Base-by-base conservation (phyloP, 2,888 invertebrate genomes). In the Hypolimnas misippus region DNA sequence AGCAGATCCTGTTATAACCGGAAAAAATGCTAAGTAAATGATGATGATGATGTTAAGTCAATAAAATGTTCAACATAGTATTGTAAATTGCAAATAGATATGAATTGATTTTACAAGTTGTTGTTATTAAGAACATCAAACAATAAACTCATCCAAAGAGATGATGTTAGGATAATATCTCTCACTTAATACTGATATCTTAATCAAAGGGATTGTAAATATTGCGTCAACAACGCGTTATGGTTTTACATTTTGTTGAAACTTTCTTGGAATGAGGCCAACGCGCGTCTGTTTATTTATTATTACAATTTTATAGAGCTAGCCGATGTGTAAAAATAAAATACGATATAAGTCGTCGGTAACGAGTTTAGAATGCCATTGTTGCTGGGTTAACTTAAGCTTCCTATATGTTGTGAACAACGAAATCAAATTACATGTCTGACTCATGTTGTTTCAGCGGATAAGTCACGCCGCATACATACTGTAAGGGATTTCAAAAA, bases 301-400 rank as follows among this genome's bases (percentile, higher is more conserved):
- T 81, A 82, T 82, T 76, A 82, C 81, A 78, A 76, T 83, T 84
- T 85, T 83, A 84, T 83, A 76, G 76, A 80, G 75, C 73, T 64
- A 76, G 70, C 77, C 73, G 71, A 75, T 75, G 79, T 75, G 75
- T 75, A 77, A 82, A 83, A 82, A 82, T 82, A 81, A 81, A 78
- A 75, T 73, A 70, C 65, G 62, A 72, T 68, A 73, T 75, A 72
- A 76, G 76, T 73, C 69, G 73, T 72, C 65, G 62, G 59, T 67
- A 68, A 59, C 63, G 63, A 51, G 63, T 65, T 63, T 54, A 56
- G 44, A 58, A 76, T 66, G 73, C 73, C 73, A 72, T 66, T 65
- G 64, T 57, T 64, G 49, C 60, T 40, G 52, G 31, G 19, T 1
- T 8, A 35, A 53, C n/a, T n/a, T 38, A n/a, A n/a, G n/a, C n/a